Base-by-base conservation (phyloP, 2,797 vertebrate species). In the Tragopan temminckii region DNA sequence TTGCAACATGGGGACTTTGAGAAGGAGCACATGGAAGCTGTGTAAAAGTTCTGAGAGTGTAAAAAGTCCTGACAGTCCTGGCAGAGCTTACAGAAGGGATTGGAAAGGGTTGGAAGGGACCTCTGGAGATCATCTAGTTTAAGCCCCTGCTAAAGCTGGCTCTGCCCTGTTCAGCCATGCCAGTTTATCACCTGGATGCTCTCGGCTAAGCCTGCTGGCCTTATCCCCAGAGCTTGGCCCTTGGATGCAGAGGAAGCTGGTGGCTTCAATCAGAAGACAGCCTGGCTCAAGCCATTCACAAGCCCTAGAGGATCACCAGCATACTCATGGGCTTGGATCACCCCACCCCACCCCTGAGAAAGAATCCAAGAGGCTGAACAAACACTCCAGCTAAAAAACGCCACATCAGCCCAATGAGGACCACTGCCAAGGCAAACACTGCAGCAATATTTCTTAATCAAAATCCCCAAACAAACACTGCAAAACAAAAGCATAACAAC, bases 401-500 rank as follows among this genome's bases (percentile, higher is more conserved):
- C 84, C 16, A 4, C 84, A 90, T 75, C 86, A 80, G 23, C 72
- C 81, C 87, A 79, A 69, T 1, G 46, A 95, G n/a, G 70, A 55
- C 23, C 72, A 33, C 46, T 85, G 90, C 96, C 95, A 97, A 94
- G 85, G 94, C 85, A 95, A 95, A 95, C 81, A 95, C 24, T 15
- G 38, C 5, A 69, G 79, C 74, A 50, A 67, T 67, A 59, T 95
- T 95, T 96, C 95, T 94, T 91, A 75, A 93, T 94, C 59, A 91
- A 88, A 85, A 78, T 83, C 92, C 43, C 85, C 87, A 91, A 95
- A 91, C 87, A 91, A 95, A 92, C 81, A 53, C 85, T 90, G 77
- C 90, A 92, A 95, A 96, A 94, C 92, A 89, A 94, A 93, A 86
- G 89, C 70, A n/a, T 40, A 75, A 84, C 2, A 0, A 88, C 11